phyloP scores from a whole-genome alignment of 2,113 vertebrate species.

The Cyprinodon brontotheroides region DNA sequence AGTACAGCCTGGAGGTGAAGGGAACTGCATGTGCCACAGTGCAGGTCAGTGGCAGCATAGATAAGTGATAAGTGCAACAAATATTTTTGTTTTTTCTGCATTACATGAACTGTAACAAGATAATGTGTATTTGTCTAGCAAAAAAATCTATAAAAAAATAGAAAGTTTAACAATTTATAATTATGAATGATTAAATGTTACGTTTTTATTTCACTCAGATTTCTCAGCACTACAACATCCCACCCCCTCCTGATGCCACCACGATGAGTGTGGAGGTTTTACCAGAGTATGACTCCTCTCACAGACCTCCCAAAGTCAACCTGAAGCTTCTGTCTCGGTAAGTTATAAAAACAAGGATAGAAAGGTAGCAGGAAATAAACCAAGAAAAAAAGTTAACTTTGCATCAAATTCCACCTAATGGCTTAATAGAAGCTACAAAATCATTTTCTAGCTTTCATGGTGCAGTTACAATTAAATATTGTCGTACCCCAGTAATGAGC shows the following conservation, averaged over 20 bases:
- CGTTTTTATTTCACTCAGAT: slow-evolving; percentile 42
- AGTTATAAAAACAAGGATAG: slow-evolving; percentile 6
- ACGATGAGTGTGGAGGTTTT: slow-evolving; percentile 36
- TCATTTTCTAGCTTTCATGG: too few relatives aligned
- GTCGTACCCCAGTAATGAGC: too few relatives aligned
- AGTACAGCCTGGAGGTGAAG: slow-evolving; percentile 72
- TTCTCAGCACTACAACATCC: slow-evolving; percentile 70
- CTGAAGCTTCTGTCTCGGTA: slow-evolving; percentile 27
- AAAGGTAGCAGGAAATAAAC: neutral
- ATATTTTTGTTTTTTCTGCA: too few relatives aligned
- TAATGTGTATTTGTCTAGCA: too few relatives aligned
- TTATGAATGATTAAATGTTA: neutral
- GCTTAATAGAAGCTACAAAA: too few relatives aligned
- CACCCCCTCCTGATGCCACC: slow-evolving; percentile 35
- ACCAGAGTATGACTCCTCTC: slow-evolving; percentile 24
- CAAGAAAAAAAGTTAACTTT: neutral
- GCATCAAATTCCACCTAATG: too few relatives aligned
- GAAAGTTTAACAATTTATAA: too few relatives aligned
- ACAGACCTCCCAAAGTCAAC: slow-evolving; percentile 13
- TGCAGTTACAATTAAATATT: too few relatives aligned
- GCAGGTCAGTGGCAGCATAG: slow-evolving; percentile 70
- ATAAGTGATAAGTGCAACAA: too few relatives aligned
- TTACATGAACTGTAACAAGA: too few relatives aligned
- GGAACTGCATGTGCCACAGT: slow-evolving; percentile 77
- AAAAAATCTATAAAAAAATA: too few relatives aligned